Percentiles rank a stretch among this genome's conserved stretches.
These are phyloP conservation scores for Macaria notata DNA, from an alignment of 2,888 invertebrate genomes.

Conservation along the genomic window DNA sequence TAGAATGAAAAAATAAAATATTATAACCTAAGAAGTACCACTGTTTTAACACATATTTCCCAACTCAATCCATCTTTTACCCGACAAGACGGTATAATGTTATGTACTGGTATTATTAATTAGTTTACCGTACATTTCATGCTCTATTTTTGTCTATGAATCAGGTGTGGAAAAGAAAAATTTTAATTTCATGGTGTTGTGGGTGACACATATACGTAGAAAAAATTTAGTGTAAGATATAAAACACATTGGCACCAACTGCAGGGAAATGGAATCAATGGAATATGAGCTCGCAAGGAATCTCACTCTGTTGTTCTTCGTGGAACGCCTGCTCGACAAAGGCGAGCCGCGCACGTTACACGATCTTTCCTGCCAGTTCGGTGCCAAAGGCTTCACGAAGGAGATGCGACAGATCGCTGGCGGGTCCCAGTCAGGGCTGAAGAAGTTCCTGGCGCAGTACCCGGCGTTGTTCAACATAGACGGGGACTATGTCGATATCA, in stretches of 20 bases:
- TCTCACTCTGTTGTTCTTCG: slow-evolving; percentile 98
- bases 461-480: slow-evolving; percentile 97
- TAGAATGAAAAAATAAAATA: too few relatives aligned
- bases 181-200: slow-evolving; percentile 82
- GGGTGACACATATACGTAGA: slow-evolving; percentile 82
- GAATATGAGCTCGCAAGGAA: slow-evolving; percentile 97
- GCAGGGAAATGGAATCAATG: slow-evolving; percentile 92
- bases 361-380: slow-evolving; percentile 99
- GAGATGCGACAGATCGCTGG: slow-evolving; percentile 98
- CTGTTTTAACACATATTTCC: too few relatives aligned
- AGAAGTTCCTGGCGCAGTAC: slow-evolving; percentile 98
- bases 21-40: too few relatives aligned
- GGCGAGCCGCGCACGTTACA: slow-evolving; percentile 97
- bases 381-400: slow-evolving; percentile 99
- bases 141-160: slow-evolving; percentile 65
- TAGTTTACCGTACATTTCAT: slow-evolving; percentile 38
- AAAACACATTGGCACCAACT: slow-evolving; percentile 76
- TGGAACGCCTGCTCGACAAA: slow-evolving; percentile 98
- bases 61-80: too few relatives aligned
- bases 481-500: slow-evolving; percentile 94
- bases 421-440: slow-evolving; percentile 97
- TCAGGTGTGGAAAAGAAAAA: slow-evolving; percentile 67
- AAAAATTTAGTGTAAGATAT: slow-evolving; percentile 76
- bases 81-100: neutral
- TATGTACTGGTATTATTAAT: slow-evolving; percentile 38